These are phyloP conservation scores for Philereme vetulata DNA, from an alignment of 2,888 invertebrate genomes.

Conservation along the genomic window DNA sequence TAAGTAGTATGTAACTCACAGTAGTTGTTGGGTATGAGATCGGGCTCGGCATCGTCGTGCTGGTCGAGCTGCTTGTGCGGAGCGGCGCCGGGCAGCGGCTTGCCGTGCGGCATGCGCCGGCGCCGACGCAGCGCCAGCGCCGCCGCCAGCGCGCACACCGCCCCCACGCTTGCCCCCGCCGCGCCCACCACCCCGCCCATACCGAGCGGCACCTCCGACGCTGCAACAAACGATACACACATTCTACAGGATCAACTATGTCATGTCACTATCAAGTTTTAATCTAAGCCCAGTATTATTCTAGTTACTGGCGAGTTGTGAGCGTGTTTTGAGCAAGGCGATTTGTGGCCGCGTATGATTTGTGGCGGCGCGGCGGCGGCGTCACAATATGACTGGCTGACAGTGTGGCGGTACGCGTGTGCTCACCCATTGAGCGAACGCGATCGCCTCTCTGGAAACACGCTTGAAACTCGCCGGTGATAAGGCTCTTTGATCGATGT, in stretches of 20 bases:
- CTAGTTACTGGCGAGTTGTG: no score
- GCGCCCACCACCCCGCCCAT: slow-evolving; percentile 65
- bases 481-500: no score
- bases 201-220: slow-evolving; percentile 64
- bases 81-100: slow-evolving; percentile 34
- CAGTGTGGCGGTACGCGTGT: no score
- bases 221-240: slow-evolving; percentile 44
- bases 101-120: slow-evolving; percentile 45
- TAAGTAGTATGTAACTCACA: slow-evolving; percentile 55
- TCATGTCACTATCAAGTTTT: neutral
- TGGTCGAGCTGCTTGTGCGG: slow-evolving; percentile 48
- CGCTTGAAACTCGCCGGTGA: no score
- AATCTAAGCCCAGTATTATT: no score
- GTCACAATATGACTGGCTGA: no score
- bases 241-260: neutral
- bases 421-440: no score
- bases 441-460: no score
- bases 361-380: no score
- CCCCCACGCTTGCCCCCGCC: slow-evolving; percentile 56
- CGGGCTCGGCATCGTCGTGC: slow-evolving; percentile 74
- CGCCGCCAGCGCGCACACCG: slow-evolving; percentile 57
- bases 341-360: no score
- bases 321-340: no score
- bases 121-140: slow-evolving; percentile 50
- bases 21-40: slow-evolving; percentile 77